These are phyloP conservation scores for Labeo catla DNA, from an alignment of 2,113 vertebrate genomes.

Conservation along the genomic window DNA sequence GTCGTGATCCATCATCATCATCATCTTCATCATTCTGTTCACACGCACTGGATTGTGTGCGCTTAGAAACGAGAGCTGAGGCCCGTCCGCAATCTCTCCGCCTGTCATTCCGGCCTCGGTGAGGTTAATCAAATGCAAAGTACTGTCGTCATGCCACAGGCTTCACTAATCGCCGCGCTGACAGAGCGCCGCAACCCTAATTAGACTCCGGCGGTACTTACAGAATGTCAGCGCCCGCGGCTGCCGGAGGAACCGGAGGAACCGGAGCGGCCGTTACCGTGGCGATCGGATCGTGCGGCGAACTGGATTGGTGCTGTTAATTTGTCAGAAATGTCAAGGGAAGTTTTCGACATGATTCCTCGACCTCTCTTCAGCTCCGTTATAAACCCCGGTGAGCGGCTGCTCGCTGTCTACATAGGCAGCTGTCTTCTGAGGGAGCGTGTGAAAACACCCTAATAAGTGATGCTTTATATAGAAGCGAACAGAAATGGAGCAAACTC, in stretches of 20 bases:
- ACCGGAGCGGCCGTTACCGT: background rate
- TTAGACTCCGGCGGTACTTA: conserved; percentile 30
- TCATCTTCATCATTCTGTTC: background rate
- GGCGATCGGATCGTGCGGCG: no score
- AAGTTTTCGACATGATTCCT: background rate
- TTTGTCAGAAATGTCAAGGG: conserved; percentile 39
- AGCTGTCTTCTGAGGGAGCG: conserved; percentile 1
- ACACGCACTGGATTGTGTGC: conserved; percentile 16
- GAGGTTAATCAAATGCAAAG: conserved; percentile 40
- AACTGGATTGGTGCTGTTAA: conserved; percentile 3
- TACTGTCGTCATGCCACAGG: conserved; percentile 7
- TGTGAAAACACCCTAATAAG: background rate
- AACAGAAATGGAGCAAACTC: background rate
- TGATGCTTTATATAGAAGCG: background rate
- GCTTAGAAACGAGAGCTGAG: no score
- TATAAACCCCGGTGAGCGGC: background rate
- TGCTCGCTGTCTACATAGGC: background rate
- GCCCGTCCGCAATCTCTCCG: background rate
- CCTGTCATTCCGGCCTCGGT: background rate
- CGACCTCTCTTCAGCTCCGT: background rate
- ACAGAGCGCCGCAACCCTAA: conserved; percentile 11
- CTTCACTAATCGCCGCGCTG: no score
- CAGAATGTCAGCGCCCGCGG: background rate
- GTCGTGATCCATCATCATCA: background rate
- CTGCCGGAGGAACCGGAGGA: background rate